These are phyloP conservation scores for Acestrorhynchus altus DNA, from an alignment of 2,797 vertebrate species.

Conservation along the genomic window DNA sequence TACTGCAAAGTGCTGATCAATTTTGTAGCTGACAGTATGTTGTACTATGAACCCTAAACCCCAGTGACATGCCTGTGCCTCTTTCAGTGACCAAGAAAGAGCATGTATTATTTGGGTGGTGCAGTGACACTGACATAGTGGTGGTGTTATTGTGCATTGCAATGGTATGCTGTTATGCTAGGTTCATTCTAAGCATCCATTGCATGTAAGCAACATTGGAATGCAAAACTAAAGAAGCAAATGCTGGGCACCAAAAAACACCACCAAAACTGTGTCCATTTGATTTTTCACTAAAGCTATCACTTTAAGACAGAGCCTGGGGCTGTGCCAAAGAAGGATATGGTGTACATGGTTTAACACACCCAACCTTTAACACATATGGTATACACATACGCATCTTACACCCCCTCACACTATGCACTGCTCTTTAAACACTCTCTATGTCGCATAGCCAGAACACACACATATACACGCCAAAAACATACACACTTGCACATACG, in stretches of 20 bases:
- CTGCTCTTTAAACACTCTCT: not conserved
- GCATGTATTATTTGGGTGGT: too few relatives aligned
- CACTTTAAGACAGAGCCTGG: constrained; percentile 79
- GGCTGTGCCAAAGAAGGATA: constrained; percentile 84
- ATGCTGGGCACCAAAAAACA: not conserved
- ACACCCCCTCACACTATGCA: not conserved
- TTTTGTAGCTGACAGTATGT: too few relatives aligned
- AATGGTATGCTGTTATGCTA: too few relatives aligned
- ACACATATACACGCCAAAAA: not conserved
- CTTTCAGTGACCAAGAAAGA: too few relatives aligned
- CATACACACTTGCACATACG: constrained; percentile 7
- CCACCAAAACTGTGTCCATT: not conserved
- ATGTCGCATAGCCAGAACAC: not conserved
- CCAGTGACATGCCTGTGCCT: too few relatives aligned
- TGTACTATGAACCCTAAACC: too few relatives aligned
- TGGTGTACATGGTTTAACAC: constrained; percentile 70
- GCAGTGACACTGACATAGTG: too few relatives aligned
- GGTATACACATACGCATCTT: constrained; percentile 41
- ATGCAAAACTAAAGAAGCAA: not conserved
- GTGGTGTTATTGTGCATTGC: too few relatives aligned
- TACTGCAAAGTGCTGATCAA: too few relatives aligned
- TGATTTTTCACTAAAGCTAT: not conserved
- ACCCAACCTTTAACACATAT: constrained; percentile 42
- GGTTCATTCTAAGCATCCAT: not conserved
- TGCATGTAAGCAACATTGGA: not conserved